Base-by-base conservation (phyloP, 1,140 invertebrate species). In the Rhizoglyphus robini region DNA sequence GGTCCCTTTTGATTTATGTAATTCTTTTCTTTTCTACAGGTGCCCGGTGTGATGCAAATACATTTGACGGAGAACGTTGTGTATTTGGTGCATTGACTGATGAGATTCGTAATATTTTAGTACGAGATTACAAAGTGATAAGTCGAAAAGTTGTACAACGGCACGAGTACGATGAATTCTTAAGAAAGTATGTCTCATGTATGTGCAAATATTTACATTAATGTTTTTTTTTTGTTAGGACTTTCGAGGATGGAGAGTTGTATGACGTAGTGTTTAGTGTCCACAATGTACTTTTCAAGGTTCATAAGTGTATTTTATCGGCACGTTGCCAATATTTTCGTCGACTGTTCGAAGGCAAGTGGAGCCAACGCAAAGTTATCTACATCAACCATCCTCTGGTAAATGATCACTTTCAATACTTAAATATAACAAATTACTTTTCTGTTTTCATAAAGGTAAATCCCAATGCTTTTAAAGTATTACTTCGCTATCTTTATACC, bases 31-130 rank as follows among this genome's bases (percentile, higher is more conserved):
- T 61, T 1, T 62, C 25, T 66, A 8, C 36, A 77, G 76, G 81
- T 36, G 81, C 81, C 5, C 71, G 74, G 51, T 82, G 81, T 75
- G 80, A 82, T 68, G 78, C 78, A 0, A 80, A 81, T 67, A 81
- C 81, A 23, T 82, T 82, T 75, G 81, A 82, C 73, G 81, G 81
- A 1, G 81, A 82, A 71, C 70, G 81, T 32, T 81, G 80, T 72
- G 67, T 82, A 11, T 82, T 82, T 71, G 81, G 81, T 23, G 80
- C 81, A 29, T 71, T 82, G 30, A 81, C 74, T 30, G 75, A 78
- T 68, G 73, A 79, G 29, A 82, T 82, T 29, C 69, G 78, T 47
- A 76, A 75, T 61, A 63, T 79, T 4, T 64, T 64, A 51, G 70
- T 82, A 8, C 71, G 73, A 23, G 75, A 75, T 32, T 80, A 76